phyloP scores from a whole-genome alignment of 2,113 vertebrate species.

The Rissa tridactyla region DNA sequence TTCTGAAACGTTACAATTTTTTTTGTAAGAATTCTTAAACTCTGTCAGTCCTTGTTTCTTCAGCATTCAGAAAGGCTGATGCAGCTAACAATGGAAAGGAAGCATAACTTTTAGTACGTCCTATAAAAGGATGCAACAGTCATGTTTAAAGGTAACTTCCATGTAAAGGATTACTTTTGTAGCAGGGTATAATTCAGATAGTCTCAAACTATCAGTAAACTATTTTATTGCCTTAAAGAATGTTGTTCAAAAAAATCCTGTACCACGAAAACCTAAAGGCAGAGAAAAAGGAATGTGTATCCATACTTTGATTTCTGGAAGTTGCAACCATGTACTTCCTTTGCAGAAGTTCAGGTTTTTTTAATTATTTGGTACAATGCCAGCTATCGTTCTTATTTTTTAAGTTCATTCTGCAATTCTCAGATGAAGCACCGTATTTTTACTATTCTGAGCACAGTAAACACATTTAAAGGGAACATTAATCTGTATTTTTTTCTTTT shows the following conservation, averaged over 20 bases:
- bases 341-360: background rate
- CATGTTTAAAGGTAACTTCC: background rate
- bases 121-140: background rate
- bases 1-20: background rate
- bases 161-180: background rate
- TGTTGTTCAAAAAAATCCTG: background rate
- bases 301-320: background rate
- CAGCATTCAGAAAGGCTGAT: background rate
- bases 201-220: background rate
- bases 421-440: background rate
- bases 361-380: background rate
- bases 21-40: background rate
- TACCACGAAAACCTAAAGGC: background rate
- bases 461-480: background rate
- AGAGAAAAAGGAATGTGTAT: background rate
- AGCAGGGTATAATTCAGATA: background rate
- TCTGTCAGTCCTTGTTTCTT: background rate
- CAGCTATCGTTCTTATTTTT: background rate
- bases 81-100: background rate
- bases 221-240: background rate
- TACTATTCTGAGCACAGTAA: constrained; percentile 5
- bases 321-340: background rate
- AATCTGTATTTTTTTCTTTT: background rate
- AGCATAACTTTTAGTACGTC: background rate
- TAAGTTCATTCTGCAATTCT: background rate